phyloP scores from a whole-genome alignment of 2,113 vertebrate genomes.

The Tetrax tetrax region DNA sequence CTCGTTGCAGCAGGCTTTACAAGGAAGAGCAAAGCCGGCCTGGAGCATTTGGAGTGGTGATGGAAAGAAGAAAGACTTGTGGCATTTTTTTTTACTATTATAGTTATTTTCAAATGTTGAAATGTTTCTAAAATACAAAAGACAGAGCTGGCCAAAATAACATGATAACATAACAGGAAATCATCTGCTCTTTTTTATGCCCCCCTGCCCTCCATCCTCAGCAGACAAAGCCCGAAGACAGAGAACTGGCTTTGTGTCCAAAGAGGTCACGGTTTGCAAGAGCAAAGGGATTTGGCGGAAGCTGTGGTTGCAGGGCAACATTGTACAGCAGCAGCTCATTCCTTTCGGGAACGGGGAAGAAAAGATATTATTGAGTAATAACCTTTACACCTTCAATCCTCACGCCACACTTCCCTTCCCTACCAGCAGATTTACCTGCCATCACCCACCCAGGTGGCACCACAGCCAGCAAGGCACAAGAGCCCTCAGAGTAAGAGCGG shows the following conservation, averaged over 20 bases:
- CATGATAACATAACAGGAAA: neutral
- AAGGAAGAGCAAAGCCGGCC: neutral
- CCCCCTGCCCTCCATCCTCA: neutral
- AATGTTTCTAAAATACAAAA: neutral
- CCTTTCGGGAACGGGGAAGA: no score
- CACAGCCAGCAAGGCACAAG: neutral
- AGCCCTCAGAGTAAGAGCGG: neutral
- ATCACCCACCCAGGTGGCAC: neutral
- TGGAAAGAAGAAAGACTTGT: neutral
- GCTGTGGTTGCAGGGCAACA: accelerated
- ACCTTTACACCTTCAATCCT: neutral
- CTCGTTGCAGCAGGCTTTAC: neutral
- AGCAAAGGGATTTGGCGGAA: neutral
- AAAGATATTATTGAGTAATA: neutral
- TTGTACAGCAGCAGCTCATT: neutral
- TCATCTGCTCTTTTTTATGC: neutral
- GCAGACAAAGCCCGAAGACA: neutral
- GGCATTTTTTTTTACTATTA: neutral
- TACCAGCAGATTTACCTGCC: neutral
- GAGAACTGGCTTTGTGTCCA: neutral
- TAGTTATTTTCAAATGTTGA: neutral
- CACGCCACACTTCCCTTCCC: neutral
- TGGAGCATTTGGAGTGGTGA: neutral
- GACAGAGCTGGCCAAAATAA: neutral
- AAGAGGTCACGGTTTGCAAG: neutral